A percentile compares a stretch with the other conserved stretches of the same genome.
These are phyloP conservation scores for Cyclura pinguis DNA, from an alignment of 2,797 vertebrate genomes.

Conservation along the genomic window DNA sequence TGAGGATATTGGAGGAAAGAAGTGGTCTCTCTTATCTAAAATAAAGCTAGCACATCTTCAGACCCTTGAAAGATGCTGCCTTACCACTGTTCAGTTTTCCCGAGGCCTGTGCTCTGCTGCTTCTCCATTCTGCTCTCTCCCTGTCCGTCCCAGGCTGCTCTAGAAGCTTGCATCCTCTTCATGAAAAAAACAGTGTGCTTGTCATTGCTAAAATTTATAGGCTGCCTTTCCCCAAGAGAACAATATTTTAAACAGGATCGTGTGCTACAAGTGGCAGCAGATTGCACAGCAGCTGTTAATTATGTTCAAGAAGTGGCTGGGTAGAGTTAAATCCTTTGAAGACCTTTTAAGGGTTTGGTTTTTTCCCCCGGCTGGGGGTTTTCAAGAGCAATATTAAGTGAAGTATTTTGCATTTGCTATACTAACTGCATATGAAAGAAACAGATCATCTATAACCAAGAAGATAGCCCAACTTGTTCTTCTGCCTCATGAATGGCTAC, in stretches of 20 bases:
- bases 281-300: constrained; percentile 29
- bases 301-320: constrained; percentile 12
- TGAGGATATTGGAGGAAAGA: too few species aligned
- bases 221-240: constrained; percentile 8
- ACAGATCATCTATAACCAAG: neutral
- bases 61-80: neutral
- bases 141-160: neutral
- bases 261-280: constrained; percentile 28
- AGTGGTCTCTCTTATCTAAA: neutral
- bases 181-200: neutral
- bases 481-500: neutral
- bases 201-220: constrained; percentile 8
- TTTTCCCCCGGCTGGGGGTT: neutral
- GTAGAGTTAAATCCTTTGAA: constrained; percentile 2
- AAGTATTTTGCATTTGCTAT: neutral
- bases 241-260: neutral
- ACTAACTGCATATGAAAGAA: neutral
- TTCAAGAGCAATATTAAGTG: neutral
- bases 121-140: neutral
- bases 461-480: neutral
- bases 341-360: constrained; percentile 4
- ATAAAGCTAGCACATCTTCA: too few species aligned
- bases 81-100: neutral
- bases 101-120: neutral
- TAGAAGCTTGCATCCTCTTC: neutral